phyloP scores from a whole-genome alignment of 2,113 vertebrate genomes.

The Accipiter virgatus region DNA sequence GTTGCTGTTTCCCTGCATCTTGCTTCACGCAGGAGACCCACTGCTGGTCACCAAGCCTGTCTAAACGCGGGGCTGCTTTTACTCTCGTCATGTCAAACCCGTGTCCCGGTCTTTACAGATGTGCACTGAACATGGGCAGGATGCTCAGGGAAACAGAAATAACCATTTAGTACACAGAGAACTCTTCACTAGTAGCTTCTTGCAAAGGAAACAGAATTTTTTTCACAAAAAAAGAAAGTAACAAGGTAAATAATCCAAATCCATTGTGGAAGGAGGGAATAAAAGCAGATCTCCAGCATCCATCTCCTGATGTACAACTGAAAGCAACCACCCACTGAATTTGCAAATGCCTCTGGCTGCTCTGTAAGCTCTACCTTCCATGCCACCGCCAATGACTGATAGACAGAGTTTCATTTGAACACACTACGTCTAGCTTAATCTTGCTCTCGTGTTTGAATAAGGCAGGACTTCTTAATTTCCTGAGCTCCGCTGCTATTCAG shows the following conservation, averaged over 20 bases:
- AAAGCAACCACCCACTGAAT: not conserved
- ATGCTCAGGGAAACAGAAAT: not conserved
- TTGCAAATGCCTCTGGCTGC: not conserved
- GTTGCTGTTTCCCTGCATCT: not conserved
- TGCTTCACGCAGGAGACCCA: not conserved
- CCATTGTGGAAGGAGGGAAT: not conserved
- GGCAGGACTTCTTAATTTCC: not conserved
- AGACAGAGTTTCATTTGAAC: not conserved
- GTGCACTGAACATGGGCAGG: not conserved
- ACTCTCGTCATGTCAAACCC: not conserved
- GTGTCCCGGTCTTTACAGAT: not conserved
- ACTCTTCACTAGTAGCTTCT: not conserved
- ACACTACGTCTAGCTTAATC: not conserved
- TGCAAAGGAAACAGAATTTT: not conserved
- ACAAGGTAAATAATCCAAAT: not conserved
- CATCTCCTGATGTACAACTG: not conserved
- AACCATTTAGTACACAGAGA: not conserved
- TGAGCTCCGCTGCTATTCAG: not conserved
- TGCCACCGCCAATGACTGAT: not conserved
- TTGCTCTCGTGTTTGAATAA: fast-evolving
- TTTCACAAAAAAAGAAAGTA: not conserved
- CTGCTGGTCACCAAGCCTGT: not conserved
- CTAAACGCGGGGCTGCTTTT: not conserved
- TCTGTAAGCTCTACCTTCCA: not conserved
- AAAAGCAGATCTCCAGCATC: not conserved